A percentile compares a stretch with the other conserved stretches of the same genome.
These are phyloP conservation scores for Mus minutoides DNA, from an alignment of 2,797 vertebrate genomes.

Conservation along the genomic window DNA sequence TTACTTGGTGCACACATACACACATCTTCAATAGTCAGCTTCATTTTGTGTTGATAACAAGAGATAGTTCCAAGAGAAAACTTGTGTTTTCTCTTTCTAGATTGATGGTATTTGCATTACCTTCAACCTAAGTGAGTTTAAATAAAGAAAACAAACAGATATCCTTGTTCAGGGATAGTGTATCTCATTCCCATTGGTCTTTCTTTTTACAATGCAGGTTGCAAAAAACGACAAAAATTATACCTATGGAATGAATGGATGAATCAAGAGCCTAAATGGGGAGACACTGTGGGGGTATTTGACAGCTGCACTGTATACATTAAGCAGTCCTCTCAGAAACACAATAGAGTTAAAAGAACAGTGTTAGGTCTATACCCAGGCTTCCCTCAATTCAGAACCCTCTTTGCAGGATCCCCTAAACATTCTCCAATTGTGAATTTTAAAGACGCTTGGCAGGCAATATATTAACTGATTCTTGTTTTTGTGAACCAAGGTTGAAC, in stretches of 20 bases:
- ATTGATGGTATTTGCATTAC: background rate
- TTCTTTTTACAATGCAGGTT: background rate
- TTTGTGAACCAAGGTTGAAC: conserved; percentile 49
- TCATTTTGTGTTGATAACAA: conserved; percentile 4
- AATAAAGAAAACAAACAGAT: background rate
- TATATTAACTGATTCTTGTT: conserved; percentile 56
- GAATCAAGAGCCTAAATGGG: background rate
- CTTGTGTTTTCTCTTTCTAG: background rate
- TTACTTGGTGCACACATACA: background rate
- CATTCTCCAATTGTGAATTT: background rate
- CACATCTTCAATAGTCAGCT: conserved; percentile 2
- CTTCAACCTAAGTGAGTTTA: background rate
- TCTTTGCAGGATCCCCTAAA: background rate
- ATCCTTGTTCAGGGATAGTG: background rate
- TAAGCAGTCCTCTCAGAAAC: background rate
- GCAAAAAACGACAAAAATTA: background rate
- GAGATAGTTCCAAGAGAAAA: background rate
- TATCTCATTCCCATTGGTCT: background rate
- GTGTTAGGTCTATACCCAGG: background rate
- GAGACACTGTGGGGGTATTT: background rate
- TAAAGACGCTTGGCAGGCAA: background rate
- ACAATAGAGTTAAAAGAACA: conserved; percentile 41
- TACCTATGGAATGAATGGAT: background rate
- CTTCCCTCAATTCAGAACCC: conserved; percentile 31
- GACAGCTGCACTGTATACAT: background rate